Evolutionary conservation across 2,113 vertebrate species (phyloP).

Genomic region (Hydropotes inermis): DNA sequence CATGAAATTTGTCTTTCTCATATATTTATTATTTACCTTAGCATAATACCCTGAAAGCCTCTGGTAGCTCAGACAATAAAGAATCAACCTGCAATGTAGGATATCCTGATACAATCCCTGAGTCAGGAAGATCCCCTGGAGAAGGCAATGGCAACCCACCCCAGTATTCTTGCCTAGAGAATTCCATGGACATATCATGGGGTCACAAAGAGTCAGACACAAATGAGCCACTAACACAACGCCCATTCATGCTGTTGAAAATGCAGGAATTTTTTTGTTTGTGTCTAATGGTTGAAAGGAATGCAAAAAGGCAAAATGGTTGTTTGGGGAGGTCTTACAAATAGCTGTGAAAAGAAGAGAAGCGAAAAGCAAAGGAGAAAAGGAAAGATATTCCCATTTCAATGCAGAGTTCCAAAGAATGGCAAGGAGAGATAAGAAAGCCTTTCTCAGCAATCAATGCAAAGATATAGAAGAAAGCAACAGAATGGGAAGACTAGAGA

Average conservation of each 20-base stretch:
- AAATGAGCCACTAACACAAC: background rate
- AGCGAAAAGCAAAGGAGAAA: no score
- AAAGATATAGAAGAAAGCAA: no score
- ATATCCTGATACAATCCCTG: background rate
- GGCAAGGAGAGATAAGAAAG: no score
- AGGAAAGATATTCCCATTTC: no score
- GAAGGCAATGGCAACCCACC: background rate
- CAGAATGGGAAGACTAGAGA: no score
- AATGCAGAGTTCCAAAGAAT: no score
- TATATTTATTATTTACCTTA: background rate
- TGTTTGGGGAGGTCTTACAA: no score
- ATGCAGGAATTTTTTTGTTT: background rate
- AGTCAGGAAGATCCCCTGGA: background rate
- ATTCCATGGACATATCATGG: background rate
- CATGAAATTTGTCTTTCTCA: background rate
- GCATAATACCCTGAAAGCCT: background rate
- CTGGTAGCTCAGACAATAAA: background rate
- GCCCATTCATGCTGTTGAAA: background rate
- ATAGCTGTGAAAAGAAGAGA: no score
- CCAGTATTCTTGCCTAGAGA: background rate
- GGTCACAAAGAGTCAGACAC: background rate
- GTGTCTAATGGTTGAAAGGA: background rate
- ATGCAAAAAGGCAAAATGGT: no score
- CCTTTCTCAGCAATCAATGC: no score
- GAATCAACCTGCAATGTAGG: background rate